Evolutionary conservation across 1,140 invertebrate species (phyloP), one percentile per base, ranked within the genome.

Genomic region (Trichonephila inaurata): DNA sequence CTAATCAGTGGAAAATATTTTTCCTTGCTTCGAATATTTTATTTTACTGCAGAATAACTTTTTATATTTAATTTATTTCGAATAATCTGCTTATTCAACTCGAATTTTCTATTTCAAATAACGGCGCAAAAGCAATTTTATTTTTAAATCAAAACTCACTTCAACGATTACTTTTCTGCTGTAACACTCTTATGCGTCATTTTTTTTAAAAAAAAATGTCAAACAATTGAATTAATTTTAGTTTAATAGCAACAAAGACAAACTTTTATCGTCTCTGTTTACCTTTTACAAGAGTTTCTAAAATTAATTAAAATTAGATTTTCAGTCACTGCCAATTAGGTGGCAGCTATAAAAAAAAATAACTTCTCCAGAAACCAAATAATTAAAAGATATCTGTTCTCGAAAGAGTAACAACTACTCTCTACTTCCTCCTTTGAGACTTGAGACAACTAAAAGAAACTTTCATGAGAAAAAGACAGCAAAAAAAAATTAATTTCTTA

Each of bases 251-350:
- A 33, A 77, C 72, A 77, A 33, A 33, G 6, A 28, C 28, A 2
- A 77, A 77, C 72, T 77, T 40, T 40, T 77, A 77, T 2, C 33
- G 5, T 77, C 24, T 19, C 28, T 77, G 72, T 77, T 77, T 77
- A 77, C 28, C 72, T 77, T 77, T 33, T 18, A 18, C 7, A 18
- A 18, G 18, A 77, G 14, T 77, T 77, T 77, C 72, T 7, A 18
- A 77, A 77, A 77, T 24, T 77, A 77, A 77, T 33, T 77, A 77
- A 77, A 77, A 40, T 77, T 77, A 77, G 72, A 77, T 77, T 77
- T 77, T 33, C 72, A 77, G 72, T 4, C 14, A 40, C 72, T 77
- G 14, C 72, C 72, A 40, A 77, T 77, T 77, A 40, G 28, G 16
- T 69, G 2, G 16, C 18, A 77, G 14, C 28, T 77, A 18, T 5